Conservation (phyloP, 2,888 invertebrate genomes). For the Orthonevra nobilis region DNA sequence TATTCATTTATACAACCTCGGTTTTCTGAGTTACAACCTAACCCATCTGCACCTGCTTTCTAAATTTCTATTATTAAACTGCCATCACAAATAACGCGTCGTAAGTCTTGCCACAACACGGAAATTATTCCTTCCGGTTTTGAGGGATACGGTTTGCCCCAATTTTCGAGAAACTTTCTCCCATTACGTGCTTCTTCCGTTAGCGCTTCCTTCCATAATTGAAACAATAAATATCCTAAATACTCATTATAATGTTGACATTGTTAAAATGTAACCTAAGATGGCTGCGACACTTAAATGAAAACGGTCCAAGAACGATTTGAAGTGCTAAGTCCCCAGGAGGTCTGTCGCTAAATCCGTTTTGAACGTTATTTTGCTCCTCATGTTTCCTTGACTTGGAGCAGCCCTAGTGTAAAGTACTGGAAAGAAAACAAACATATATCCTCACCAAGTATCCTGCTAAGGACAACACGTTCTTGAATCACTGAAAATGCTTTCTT, state of each 20-base stretch:
- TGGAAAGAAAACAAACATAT: slow-evolving; percentile 5
- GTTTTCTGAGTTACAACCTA: too few relatives aligned
- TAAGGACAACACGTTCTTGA: slow-evolving; percentile 7
- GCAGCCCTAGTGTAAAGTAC: background rate
- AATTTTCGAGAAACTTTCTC: background rate
- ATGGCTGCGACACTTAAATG: slow-evolving; percentile 7
- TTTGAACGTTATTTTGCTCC: slow-evolving; percentile 4
- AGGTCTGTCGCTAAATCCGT: slow-evolving; percentile 7
- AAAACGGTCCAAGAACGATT: slow-evolving; percentile 27
- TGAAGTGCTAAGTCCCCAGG: slow-evolving; percentile 20
- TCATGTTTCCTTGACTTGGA: background rate
- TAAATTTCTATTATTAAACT: too few relatives aligned
- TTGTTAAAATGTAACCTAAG: too few relatives aligned
- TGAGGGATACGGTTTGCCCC: too few relatives aligned
- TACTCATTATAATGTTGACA: slow-evolving; percentile 9
- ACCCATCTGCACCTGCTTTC: too few relatives aligned
- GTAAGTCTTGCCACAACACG: too few relatives aligned
- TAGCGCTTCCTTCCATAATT: background rate
- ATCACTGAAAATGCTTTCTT: too few relatives aligned
- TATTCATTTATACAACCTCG: too few relatives aligned
- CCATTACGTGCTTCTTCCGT: background rate
- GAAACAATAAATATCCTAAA: slow-evolving; percentile 13
- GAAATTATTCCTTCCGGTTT: too few relatives aligned
- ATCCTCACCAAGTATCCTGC: background rate
- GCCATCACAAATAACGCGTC: too few relatives aligned